phyloP scores from a whole-genome alignment of 2,888 invertebrate genomes.

The Galerucella calmariensis region DNA sequence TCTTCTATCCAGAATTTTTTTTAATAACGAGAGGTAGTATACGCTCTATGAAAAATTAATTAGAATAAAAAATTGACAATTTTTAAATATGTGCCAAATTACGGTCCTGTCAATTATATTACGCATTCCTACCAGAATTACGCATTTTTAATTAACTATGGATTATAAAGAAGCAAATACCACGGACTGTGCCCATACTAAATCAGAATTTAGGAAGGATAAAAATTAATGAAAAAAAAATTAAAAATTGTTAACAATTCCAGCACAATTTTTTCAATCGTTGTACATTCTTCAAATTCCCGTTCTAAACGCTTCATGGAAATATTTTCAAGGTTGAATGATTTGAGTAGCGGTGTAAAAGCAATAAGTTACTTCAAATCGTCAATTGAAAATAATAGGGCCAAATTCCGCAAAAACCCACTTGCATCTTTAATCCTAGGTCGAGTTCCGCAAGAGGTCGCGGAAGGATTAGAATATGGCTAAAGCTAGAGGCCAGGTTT shows the following conservation, averaged over 20 bases:
- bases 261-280: neutral
- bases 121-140: slow-evolving; percentile 4
- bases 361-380: neutral
- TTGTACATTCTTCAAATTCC: neutral
- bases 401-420: no score
- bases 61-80: no score
- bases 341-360: neutral
- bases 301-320: neutral
- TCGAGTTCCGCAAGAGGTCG: no score
- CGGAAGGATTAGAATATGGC: no score
- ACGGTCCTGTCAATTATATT: neutral
- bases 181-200: neutral
- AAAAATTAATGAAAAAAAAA: neutral
- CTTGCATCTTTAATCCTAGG: no score
- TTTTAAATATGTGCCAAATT: neutral
- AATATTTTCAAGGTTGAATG: neutral
- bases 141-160: slow-evolving; percentile 16
- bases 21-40: no score
- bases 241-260: slow-evolving; percentile 2
- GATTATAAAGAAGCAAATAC: slow-evolving; percentile 5
- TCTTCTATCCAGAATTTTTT: no score
- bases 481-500: no score
- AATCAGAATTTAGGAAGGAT: slow-evolving; percentile 6
- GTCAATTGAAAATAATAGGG: neutral
- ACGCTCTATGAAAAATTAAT: no score